Percentiles rank a stretch among this genome's conserved stretches.
Evolutionary conservation across 2,113 vertebrate species (phyloP).

Genomic region (Cranoglanis bouderius): DNA sequence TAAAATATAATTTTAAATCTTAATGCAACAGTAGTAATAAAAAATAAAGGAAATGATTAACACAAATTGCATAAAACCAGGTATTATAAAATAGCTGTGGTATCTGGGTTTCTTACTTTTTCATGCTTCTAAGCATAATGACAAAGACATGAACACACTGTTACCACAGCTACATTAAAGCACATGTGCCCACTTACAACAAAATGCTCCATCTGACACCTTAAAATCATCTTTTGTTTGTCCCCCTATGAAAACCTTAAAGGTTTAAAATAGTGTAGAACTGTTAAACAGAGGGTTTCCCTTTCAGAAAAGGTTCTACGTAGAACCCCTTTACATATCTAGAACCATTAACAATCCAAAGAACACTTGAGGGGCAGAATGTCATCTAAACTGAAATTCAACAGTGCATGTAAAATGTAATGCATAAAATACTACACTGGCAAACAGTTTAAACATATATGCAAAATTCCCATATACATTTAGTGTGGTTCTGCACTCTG

Average conservation of each 20-base stretch:
- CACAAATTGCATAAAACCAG: not conserved
- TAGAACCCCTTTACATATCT: not conserved
- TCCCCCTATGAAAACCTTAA: not conserved
- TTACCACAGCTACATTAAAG: not conserved
- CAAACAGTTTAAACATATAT: not conserved
- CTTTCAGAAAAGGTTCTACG: not conserved
- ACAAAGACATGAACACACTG: not conserved
- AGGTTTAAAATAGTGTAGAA: not conserved
- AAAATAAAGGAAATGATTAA: not conserved
- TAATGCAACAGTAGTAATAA: not conserved
- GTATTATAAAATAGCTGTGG: not conserved
- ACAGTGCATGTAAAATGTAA: not conserved
- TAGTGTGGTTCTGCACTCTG: conserved; percentile 15
- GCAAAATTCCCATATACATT: not conserved
- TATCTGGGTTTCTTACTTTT: not conserved
- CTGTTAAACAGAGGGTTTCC: not conserved
- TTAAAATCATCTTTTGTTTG: not conserved
- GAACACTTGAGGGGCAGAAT: not conserved
- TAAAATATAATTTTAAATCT: not conserved
- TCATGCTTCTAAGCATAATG: not conserved
- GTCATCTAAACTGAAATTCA: not conserved
- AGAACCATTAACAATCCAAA: not conserved
- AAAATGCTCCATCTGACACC: not conserved
- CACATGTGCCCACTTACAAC: not conserved
- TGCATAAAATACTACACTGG: not conserved